Conservation (phyloP, 1,140 invertebrate species). For the Achatina immaculata region DNA sequence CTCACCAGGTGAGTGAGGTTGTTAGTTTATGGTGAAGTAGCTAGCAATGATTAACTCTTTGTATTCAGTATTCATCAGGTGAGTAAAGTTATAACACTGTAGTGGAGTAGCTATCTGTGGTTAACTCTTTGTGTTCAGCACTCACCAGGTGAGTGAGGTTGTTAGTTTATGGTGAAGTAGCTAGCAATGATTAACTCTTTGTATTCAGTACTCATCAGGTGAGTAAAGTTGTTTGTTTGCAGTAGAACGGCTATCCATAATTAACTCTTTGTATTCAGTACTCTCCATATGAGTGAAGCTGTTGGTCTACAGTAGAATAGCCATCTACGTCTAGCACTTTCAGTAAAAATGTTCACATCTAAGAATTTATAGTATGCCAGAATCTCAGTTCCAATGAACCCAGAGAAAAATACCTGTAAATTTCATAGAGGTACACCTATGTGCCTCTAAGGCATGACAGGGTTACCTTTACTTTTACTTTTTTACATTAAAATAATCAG, state of each 20-base stretch:
- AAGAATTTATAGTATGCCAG: too few species aligned
- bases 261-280: too few species aligned
- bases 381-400: too few species aligned
- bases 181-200: too few species aligned
- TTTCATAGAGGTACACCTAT: too few species aligned
- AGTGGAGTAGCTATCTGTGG: neutral
- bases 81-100: neutral
- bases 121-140: too few species aligned
- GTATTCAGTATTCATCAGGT: neutral
- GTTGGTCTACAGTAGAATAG: neutral
- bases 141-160: too few species aligned
- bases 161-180: neutral
- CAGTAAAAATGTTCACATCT: too few species aligned
- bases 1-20: neutral
- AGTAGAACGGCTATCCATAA: neutral
- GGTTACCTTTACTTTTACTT: too few species aligned
- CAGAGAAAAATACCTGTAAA: too few species aligned
- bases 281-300: neutral
- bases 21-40: neutral
- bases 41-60: neutral
- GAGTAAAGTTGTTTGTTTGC: neutral
- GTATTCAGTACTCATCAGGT: neutral
- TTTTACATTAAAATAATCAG: too few species aligned
- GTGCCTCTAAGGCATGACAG: too few species aligned
- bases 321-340: neutral